A percentile compares a stretch with the other conserved stretches of the same genome.
These are phyloP conservation scores for Hemibagrus wyckioides DNA, from an alignment of 2,113 vertebrate species.

Conservation along the genomic window DNA sequence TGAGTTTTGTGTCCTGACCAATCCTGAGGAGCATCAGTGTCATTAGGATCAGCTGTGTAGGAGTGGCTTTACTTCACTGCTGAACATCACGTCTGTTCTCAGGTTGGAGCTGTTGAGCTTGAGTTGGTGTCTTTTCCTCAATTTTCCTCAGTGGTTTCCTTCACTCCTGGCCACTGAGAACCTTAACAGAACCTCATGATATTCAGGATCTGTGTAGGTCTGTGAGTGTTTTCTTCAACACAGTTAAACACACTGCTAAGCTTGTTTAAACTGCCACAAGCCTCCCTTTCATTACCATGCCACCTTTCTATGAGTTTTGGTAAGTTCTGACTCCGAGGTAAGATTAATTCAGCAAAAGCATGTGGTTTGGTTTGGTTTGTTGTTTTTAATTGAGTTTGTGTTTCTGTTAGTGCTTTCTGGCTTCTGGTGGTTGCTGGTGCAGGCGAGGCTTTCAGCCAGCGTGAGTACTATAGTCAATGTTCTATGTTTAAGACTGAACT, in stretches of 20 bases:
- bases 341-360: neutral
- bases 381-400: neutral
- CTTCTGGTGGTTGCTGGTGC: slow-evolving; percentile 56
- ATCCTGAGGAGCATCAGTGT: neutral
- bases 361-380: accelerated
- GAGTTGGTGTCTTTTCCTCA: neutral
- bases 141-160: neutral
- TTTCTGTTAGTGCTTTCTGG: slow-evolving; percentile 60
- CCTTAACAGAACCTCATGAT: neutral
- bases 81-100: neutral
- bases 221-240: neutral
- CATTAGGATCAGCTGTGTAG: slow-evolving; percentile 40
- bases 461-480: slow-evolving; percentile 57
- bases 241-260: neutral
- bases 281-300: slow-evolving; percentile 1
- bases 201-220: neutral
- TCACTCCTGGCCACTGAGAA: neutral
- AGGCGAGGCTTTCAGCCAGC: slow-evolving; percentile 53
- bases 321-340: neutral
- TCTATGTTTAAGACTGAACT: neutral
- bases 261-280: neutral
- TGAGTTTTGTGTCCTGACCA: neutral
- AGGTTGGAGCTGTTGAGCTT: neutral
- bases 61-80: neutral
- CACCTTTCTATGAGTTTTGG: slow-evolving; percentile 9